phyloP scores from a whole-genome alignment of 2,797 vertebrate species.

The Adrianichthys oophorus region DNA sequence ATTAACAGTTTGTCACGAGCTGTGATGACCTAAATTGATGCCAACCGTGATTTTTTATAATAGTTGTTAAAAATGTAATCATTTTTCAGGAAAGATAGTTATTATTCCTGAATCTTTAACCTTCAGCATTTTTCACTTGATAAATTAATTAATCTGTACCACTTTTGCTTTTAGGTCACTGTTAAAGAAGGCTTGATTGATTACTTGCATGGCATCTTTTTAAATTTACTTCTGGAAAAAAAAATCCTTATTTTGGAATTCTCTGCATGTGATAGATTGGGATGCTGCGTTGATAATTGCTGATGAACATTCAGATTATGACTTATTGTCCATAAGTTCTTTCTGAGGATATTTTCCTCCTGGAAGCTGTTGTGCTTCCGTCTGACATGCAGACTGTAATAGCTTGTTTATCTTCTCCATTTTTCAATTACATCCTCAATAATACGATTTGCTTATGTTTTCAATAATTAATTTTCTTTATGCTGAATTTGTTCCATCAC shows the following conservation, averaged over 20 bases:
- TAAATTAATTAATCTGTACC: constrained; percentile 45
- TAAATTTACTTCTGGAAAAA: constrained; percentile 46
- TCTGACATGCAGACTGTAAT: constrained; percentile 49
- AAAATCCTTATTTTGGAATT: constrained; percentile 30
- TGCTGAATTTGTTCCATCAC: constrained; percentile 50
- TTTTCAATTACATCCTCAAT: constrained; percentile 60
- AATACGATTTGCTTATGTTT: constrained; percentile 64
- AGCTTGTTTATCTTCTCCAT: constrained; percentile 58
- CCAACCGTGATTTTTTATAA: constrained; percentile 1
- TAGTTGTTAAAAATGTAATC: constrained; percentile 12
- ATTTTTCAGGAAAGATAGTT: constrained; percentile 21
- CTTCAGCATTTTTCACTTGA: constrained; percentile 38
- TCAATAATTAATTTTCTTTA: constrained; percentile 75
- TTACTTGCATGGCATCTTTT: constrained; percentile 49
- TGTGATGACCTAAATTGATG: no score
- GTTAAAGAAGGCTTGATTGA: constrained; percentile 61
- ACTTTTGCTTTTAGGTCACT: constrained; percentile 53
- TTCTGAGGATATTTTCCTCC: constrained; percentile 36
- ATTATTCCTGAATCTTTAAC: constrained; percentile 34
- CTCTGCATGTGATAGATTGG: constrained; percentile 19
- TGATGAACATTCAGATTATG: constrained; percentile 58
- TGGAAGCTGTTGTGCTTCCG: constrained; percentile 27
- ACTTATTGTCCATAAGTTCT: constrained; percentile 40
- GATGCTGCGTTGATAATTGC: constrained; percentile 14
- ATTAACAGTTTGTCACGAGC: no score